Base-by-base conservation (phyloP, 2,888 invertebrate species). In the Tiliacea aurago region DNA sequence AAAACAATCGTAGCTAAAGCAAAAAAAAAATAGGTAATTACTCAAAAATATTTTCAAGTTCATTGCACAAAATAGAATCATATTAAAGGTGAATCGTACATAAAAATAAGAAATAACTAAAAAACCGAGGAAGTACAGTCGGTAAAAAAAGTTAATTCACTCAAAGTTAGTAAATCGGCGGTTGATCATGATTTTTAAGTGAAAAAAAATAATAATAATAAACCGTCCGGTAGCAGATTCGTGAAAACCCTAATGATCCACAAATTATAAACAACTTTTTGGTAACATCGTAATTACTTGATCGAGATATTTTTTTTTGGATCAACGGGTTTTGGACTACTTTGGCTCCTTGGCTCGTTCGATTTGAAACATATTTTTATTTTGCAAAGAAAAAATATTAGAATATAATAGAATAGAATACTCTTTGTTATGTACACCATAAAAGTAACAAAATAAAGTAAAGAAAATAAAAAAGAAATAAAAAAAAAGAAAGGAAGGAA, bases 241-340 rank as follows among this genome's bases (percentile, higher is more conserved):
- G 73, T 68, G 86, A 87, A 88, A 85, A 88, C 88, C 89, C 85
- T 93, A 93, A 94, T 93, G 91, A 91, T 88, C 83, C 87, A 78
- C 86, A 91, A 93, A 93, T 93, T 92, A 92, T 89, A 84, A 88
- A 86, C 90, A 89, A 87, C 90, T 86, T 91, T 90, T 91, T 88
- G 84, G 86, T 76, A 78, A 81, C 88, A 87, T 86, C 80, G 88
- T 88, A 90, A 91, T 92, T 91, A 91, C 86, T 85, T 86, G 91
- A 90, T 90, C 91, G 89, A 88, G 87, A 90, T 91, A 75, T 85
- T 75, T 89, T 90, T 88, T 91, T 88, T 80, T 86, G 85, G 71
- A 80, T 73, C 28, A 41, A 43, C 41, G 45, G 49, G 58, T 51
- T 65, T 47, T 45, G 1, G 1, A 69, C 66, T 73, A 62, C 37